Percentiles rank a stretch among this genome's conserved stretches.
Evolutionary conservation across 1,140 invertebrate genomes (phyloP).

Genomic region (Meteorus sp.): DNA sequence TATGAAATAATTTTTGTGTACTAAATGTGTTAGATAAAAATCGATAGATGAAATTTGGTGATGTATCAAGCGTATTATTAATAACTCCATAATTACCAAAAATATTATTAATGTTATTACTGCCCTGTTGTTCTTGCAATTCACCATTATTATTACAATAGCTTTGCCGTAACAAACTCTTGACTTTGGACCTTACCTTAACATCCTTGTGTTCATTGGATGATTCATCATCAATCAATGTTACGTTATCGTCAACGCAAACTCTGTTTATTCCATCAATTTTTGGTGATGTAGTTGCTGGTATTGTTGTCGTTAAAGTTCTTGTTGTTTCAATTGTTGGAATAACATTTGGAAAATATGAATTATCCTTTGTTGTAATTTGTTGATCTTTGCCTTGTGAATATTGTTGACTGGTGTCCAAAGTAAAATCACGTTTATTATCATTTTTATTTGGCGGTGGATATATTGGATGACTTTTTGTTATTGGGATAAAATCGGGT

Average conservation of each 20-base stretch:
- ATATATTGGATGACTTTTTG: conserved; percentile 75
- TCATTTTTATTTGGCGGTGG: conserved; percentile 57
- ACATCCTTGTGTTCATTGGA: conserved; percentile 23
- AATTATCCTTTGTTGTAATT: too few species aligned
- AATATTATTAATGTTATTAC: too few species aligned
- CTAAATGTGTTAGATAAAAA: not conserved
- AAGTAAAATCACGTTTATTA: too few species aligned
- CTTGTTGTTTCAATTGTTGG: too few species aligned
- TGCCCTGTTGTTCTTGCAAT: conserved; percentile 2
- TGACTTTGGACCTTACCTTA: conserved; percentile 54
- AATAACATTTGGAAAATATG: too few species aligned
- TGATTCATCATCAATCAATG: conserved; percentile 14
- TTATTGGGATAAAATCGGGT: conserved; percentile 72
- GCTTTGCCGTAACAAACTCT: conserved; percentile 38
- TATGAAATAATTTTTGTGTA: not conserved
- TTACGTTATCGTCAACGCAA: conserved; percentile 28
- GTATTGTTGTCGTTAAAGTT: not conserved
- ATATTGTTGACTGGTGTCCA: too few species aligned
- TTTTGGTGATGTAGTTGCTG: not conserved
- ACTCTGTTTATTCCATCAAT: not conserved
- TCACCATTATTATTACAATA: not conserved
- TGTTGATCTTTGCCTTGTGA: not conserved
- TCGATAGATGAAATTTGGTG: not conserved
- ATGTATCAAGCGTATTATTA: not conserved
- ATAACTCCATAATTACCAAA: too few species aligned